phyloP scores from a whole-genome alignment of 92 coral and sea anemone species.

The Zoanthus sansibaricus region DNA sequence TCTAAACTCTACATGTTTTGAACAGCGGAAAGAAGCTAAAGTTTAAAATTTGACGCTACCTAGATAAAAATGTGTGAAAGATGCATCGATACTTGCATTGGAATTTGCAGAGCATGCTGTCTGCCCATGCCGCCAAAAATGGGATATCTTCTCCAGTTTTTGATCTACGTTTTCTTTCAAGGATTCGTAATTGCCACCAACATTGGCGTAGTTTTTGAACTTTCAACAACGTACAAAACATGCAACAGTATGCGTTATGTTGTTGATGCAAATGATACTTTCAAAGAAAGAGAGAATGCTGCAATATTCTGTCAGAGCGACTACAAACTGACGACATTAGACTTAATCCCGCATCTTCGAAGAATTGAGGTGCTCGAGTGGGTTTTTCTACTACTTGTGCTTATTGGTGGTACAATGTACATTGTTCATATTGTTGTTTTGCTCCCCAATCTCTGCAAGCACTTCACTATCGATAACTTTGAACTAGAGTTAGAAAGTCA shows the following conservation, averaged over 20 bases:
- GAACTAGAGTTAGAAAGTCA: constrained; percentile 72
- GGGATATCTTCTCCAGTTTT: constrained; percentile 72
- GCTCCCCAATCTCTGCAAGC: constrained; percentile 80
- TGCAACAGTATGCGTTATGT: constrained; percentile 69
- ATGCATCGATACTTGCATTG: constrained; percentile 62
- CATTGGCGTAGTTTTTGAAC: constrained; percentile 73
- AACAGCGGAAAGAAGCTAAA: background rate
- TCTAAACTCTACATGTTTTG: background rate
- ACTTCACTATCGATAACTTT: constrained; percentile 71
- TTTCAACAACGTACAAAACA: constrained; percentile 60
- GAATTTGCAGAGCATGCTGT: constrained; percentile 70
- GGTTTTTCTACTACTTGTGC: constrained; percentile 69
- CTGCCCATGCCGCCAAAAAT: constrained; percentile 64
- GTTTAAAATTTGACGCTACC: constrained; percentile 52
- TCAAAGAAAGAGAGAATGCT: constrained; percentile 39
- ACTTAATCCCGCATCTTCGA: constrained; percentile 59
- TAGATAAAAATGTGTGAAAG: constrained; percentile 59
- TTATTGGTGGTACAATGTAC: constrained; percentile 69
- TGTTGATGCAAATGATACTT: constrained; percentile 46
- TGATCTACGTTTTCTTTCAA: constrained; percentile 76
- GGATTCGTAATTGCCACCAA: constrained; percentile 85
- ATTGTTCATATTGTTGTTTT: constrained; percentile 75
- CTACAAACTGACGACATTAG: constrained; percentile 49
- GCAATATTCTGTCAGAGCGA: constrained; percentile 55
- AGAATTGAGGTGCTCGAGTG: constrained; percentile 74